Evolutionary conservation across 2,888 invertebrate genomes (phyloP).

Genomic region (Ectropis crepuscularia): DNA sequence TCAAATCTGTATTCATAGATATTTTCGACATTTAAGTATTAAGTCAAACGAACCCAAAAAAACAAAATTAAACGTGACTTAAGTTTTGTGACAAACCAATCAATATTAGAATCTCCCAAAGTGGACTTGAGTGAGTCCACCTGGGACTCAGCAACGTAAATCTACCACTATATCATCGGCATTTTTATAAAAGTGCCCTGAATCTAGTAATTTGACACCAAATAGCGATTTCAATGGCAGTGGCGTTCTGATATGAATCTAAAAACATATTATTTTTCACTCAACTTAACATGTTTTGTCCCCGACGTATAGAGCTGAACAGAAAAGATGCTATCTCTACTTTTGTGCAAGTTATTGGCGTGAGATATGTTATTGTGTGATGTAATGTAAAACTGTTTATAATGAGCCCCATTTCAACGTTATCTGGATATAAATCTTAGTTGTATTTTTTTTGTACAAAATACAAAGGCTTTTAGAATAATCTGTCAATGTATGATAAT

Average conservation of each 20-base stretch:
- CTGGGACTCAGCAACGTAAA: no score
- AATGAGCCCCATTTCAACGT: constrained; percentile 39
- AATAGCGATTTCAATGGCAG: constrained; percentile 47
- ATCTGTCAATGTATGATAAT: no score
- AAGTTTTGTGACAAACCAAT: no score
- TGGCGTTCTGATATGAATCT: constrained; percentile 69
- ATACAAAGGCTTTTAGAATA: background rate
- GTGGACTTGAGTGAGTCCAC: no score
- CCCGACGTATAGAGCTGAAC: constrained; percentile 38
- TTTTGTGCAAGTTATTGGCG: constrained; percentile 63
- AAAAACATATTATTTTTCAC: constrained; percentile 81
- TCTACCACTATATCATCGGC: background rate
- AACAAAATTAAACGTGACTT: no score
- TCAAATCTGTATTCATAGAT: no score
- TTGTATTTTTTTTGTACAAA: constrained; percentile 2
- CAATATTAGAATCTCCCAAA: no score
- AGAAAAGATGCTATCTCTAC: constrained; percentile 52
- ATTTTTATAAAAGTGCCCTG: constrained; percentile 44
- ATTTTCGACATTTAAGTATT: no score
- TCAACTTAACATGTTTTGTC: constrained; percentile 64
- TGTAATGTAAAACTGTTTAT: constrained; percentile 51
- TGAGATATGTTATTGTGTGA: constrained; percentile 53
- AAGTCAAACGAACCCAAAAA: no score
- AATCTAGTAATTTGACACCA: constrained; percentile 59
- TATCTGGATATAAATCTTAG: constrained; percentile 15